Evolutionary conservation across 2,888 invertebrate species (phyloP).

Genomic region (Nemurella pictetii): DNA sequence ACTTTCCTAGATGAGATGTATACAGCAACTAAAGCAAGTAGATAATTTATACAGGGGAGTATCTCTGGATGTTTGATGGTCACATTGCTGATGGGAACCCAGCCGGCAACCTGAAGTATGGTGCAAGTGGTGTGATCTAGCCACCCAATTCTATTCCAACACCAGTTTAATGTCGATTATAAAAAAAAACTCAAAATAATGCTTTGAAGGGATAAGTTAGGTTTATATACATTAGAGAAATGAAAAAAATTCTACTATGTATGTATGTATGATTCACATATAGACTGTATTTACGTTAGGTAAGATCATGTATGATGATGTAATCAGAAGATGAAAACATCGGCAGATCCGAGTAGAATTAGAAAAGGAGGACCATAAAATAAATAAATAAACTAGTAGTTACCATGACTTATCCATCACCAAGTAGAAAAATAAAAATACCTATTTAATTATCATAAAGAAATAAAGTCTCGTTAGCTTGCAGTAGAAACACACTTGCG

Average conservation of each 20-base stretch:
- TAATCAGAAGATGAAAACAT: not conserved
- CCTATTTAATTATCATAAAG: not conserved
- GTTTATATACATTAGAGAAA: not conserved
- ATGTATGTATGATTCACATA: not conserved
- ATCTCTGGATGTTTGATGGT: slow-evolving; percentile 30
- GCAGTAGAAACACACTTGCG: not conserved
- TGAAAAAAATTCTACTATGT: not conserved
- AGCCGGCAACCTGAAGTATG: not conserved
- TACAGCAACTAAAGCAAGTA: too few relatives aligned
- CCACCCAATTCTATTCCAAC: not conserved
- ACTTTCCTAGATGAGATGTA: too few relatives aligned
- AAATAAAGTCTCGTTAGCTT: not conserved
- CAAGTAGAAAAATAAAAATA: not conserved
- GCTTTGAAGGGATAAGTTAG: not conserved
- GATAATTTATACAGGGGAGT: not conserved
- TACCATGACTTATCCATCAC: not conserved
- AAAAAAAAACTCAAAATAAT: not conserved
- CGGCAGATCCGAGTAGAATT: not conserved
- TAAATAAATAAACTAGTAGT: not conserved
- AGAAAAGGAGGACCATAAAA: not conserved
- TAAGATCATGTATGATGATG: not conserved
- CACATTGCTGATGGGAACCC: slow-evolving; percentile 25
- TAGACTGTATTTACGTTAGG: not conserved
- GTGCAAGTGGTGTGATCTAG: not conserved
- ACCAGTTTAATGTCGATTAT: not conserved